phyloP scores from a whole-genome alignment of 1,140 invertebrate genomes.

The Fopius arisanus region DNA sequence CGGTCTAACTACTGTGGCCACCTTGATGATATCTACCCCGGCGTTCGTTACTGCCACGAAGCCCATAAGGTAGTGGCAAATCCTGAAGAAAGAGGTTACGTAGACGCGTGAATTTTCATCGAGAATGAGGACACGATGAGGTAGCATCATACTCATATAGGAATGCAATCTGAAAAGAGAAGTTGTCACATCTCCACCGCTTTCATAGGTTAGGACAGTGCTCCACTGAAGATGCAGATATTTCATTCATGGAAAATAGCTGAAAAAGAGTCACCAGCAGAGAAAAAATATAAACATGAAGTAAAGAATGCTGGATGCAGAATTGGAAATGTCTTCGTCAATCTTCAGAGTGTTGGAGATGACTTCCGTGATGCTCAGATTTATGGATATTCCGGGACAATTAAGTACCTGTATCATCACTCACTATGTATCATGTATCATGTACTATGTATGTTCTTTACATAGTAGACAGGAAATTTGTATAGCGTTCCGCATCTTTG shows the following conservation, averaged over 20 bases:
- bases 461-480: too few relatives aligned
- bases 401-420: too few relatives aligned
- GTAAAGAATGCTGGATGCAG: not conserved
- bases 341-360: too few relatives aligned
- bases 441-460: too few relatives aligned
- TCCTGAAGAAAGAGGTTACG: not conserved
- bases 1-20: not conserved
- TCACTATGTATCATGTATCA: too few relatives aligned
- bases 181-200: not conserved
- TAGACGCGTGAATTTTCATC: not conserved
- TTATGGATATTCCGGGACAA: too few relatives aligned
- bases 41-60: slow-evolving; percentile 17
- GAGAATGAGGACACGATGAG: slow-evolving; percentile 12
- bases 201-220: not conserved
- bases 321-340: not conserved
- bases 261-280: not conserved
- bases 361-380: too few relatives aligned
- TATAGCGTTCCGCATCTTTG: too few relatives aligned
- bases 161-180: not conserved
- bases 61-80: slow-evolving; percentile 15
- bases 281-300: not conserved
- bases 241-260: not conserved
- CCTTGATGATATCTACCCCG: slow-evolving; percentile 25
- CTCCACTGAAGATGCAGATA: not conserved
- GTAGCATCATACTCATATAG: not conserved